Evolutionary conservation across 2,888 invertebrate species (phyloP).

Genomic region (Dascillus cervinus): DNA sequence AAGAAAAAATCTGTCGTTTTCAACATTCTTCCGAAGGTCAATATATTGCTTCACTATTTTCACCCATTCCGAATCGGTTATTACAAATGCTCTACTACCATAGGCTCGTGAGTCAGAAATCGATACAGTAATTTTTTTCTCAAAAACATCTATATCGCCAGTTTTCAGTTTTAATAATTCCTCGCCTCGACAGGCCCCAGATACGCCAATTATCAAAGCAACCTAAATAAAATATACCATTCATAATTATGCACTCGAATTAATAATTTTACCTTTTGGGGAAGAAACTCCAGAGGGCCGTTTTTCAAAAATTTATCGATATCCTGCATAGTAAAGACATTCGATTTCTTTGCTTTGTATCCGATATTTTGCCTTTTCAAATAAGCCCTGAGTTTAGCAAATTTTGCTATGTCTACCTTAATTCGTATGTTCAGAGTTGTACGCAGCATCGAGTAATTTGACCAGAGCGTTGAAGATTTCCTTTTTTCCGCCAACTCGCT

Average conservation of each 20-base stretch:
- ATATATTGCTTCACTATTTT: not conserved
- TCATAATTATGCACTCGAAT: too few species aligned
- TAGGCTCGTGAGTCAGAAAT: not conserved
- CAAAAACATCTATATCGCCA: not conserved
- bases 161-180: conserved; percentile 3
- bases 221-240: too few species aligned
- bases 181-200: conserved; percentile 1
- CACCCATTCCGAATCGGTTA: not conserved
- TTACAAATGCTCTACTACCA: not conserved
- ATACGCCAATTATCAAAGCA: conserved; percentile 2
- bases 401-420: not conserved
- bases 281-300: too few species aligned
- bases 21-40: conserved; percentile 1
- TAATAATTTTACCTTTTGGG: too few species aligned
- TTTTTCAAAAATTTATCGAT: too few species aligned
- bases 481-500: not conserved
- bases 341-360: conserved; percentile 3
- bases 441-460: conserved; percentile 1
- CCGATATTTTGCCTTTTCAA: not conserved
- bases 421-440: not conserved
- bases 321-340: conserved; percentile 1
- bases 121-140: not conserved
- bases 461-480: conserved; percentile 2
- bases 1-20: not conserved
- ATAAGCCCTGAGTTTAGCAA: conserved; percentile 1